Percentiles rank a stretch among this genome's conserved stretches.
Conservation (phyloP, 2,797 vertebrate species). For the Tolypeutes matacus region DNA sequence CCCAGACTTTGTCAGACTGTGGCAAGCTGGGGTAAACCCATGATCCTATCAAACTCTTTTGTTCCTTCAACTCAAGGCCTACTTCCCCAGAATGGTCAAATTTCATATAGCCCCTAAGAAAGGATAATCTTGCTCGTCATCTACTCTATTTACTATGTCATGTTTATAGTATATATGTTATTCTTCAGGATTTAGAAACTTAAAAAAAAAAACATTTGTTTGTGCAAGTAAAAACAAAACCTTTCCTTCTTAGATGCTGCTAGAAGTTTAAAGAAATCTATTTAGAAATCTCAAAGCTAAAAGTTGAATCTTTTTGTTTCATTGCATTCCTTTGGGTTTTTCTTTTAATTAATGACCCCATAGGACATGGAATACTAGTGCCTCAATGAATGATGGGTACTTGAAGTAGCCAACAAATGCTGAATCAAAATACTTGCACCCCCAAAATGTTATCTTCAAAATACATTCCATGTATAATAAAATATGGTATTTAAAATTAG, state of each 20-base stretch:
- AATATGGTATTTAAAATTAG: background rate
- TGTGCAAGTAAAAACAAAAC: background rate
- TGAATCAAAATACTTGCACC: background rate
- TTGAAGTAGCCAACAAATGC: background rate
- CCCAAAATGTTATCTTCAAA: background rate
- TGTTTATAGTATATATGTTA: background rate
- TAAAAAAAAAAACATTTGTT: background rate
- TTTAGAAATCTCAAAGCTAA: background rate
- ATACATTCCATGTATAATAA: background rate
- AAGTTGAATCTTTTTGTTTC: background rate
- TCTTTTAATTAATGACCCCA: background rate
- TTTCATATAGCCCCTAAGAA: background rate
- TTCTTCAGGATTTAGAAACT: background rate
- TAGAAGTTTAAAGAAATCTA: background rate
- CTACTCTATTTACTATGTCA: background rate
- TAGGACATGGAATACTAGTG: background rate
- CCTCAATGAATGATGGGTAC: background rate
- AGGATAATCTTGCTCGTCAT: background rate
- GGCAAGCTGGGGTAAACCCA: background rate
- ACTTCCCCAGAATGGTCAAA: background rate
- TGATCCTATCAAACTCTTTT: background rate
- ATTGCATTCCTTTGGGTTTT: background rate
- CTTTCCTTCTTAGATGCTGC: background rate
- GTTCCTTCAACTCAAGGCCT: background rate
- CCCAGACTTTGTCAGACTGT: background rate